phyloP scores from a whole-genome alignment of 2,888 invertebrate genomes.

The Smittia sp. region DNA sequence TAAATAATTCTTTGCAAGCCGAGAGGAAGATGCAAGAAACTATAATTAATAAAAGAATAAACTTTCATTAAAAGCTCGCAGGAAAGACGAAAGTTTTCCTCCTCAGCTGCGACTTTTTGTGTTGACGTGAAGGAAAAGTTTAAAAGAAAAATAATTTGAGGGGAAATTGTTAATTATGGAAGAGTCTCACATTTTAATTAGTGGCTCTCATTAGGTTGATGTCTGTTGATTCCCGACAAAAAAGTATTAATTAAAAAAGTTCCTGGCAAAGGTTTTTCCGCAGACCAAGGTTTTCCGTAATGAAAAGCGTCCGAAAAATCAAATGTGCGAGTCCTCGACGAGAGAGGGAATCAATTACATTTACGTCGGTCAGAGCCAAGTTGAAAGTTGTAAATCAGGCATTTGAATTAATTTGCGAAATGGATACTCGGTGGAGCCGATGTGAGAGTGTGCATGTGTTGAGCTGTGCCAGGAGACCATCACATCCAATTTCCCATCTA shows the following conservation, averaged over 20 bases:
- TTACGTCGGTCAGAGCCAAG: constrained; percentile 1
- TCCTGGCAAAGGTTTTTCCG: background rate
- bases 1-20: background rate
- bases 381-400: constrained; percentile 41
- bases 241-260: background rate
- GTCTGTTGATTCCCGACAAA: background rate
- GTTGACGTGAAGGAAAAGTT: background rate
- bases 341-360: constrained; percentile 39
- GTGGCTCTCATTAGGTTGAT: background rate
- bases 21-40: background rate
- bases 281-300: background rate
- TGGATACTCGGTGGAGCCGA: constrained; percentile 6
- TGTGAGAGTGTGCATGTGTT: background rate
- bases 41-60: constrained; percentile 1
- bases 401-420: constrained; percentile 41
- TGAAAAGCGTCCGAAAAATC: background rate
- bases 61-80: background rate
- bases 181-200: constrained; percentile 21
- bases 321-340: background rate
- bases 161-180: background rate
- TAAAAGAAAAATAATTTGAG: constrained; percentile 13
- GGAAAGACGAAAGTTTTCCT: constrained; percentile 11
- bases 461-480: constrained; percentile 17
- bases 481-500: constrained; percentile 36
- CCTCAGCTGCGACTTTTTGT: background rate